phyloP scores from a whole-genome alignment of 2,113 vertebrate species.

The Trochalopteron elliotii region DNA sequence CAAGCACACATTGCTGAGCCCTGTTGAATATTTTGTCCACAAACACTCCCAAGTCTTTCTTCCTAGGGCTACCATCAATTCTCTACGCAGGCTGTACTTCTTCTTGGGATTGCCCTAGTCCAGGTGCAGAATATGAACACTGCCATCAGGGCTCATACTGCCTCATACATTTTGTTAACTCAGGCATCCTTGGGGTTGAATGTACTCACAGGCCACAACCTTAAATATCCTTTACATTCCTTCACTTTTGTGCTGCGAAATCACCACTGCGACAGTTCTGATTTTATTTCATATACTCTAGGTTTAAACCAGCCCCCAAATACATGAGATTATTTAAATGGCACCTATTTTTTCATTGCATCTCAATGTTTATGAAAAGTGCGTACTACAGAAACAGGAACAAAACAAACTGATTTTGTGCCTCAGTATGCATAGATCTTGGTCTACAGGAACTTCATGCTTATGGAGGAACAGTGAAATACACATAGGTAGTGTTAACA shows the following conservation, averaged over 20 bases:
- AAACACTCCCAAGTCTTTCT: neutral
- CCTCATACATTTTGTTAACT: neutral
- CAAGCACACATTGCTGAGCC: rapidly evolving
- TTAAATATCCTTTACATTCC: neutral
- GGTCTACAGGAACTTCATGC: neutral
- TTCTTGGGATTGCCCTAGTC: neutral
- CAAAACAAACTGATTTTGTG: neutral
- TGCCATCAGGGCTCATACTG: neutral
- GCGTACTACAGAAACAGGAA: neutral
- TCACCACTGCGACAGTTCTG: neutral
- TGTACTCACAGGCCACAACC: no score
- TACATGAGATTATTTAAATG: neutral
- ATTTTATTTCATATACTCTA: neutral
- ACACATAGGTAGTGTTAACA: neutral
- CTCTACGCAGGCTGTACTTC: neutral
- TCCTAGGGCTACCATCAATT: neutral
- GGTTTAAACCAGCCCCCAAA: neutral
- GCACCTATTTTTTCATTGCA: neutral
- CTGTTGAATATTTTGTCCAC: neutral
- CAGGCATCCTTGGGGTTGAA: neutral
- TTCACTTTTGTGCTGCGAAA: neutral
- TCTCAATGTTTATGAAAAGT: neutral
- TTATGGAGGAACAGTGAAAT: neutral
- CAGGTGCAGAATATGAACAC: neutral
- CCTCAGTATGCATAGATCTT: neutral